Evolutionary conservation across 2,113 vertebrate genomes (phyloP).

Genomic region (Nothobranchius furzeri): DNA sequence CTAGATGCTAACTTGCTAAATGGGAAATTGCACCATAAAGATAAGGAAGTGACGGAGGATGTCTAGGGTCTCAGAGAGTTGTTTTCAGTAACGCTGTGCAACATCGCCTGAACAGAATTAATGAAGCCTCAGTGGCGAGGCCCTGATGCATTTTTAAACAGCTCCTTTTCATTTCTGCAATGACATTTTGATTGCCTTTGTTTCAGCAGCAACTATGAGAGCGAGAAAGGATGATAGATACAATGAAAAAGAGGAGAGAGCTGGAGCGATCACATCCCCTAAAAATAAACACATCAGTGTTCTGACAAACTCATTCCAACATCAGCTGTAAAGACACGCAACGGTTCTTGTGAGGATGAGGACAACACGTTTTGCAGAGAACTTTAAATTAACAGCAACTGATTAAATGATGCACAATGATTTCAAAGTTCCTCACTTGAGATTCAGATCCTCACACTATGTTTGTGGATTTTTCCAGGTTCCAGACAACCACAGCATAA

Average conservation of each 20-base stretch:
- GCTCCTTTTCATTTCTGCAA: constrained; percentile 69
- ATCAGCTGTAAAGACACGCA: constrained; percentile 64
- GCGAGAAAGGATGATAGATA: constrained; percentile 48
- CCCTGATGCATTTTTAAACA: constrained; percentile 78
- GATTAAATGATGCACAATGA: background rate
- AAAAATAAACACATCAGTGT: constrained; percentile 73
- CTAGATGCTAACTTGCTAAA: constrained; percentile 71
- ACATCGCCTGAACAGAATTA: constrained; percentile 69
- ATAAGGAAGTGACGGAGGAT: constrained; percentile 73
- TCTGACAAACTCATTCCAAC: constrained; percentile 65
- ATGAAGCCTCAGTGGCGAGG: constrained; percentile 64
- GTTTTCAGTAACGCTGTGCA: constrained; percentile 69
- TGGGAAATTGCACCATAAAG: constrained; percentile 76
- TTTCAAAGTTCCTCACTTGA: no score
- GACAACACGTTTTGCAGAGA: constrained; percentile 68
- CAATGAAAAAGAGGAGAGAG: constrained; percentile 18
- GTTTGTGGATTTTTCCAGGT: no score
- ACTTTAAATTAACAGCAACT: constrained; percentile 65
- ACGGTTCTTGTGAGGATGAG: constrained; percentile 61
- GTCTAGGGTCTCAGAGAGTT: constrained; percentile 60
- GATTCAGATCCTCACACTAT: no score
- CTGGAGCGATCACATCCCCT: constrained; percentile 36
- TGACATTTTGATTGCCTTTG: constrained; percentile 79
- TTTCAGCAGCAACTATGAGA: constrained; percentile 67
- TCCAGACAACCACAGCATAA: no score